A percentile compares a stretch with the other conserved stretches of the same genome.
Evolutionary conservation across 2,888 invertebrate species (phyloP).

Genomic region (Cantharis nigra): DNA sequence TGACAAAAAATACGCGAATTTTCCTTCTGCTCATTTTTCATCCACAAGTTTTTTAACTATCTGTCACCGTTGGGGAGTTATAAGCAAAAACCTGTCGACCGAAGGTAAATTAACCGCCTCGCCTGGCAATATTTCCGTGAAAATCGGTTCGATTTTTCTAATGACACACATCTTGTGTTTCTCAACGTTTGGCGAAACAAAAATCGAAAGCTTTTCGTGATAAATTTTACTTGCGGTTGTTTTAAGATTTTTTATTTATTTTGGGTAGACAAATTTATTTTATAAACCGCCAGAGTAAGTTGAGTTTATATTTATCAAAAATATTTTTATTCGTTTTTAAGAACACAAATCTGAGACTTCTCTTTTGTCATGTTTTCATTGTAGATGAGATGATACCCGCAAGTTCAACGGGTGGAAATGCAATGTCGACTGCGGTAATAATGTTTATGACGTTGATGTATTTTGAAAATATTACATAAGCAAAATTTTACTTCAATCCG

Average conservation of each 20-base stretch:
- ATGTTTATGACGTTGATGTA: slow-evolving; percentile 10
- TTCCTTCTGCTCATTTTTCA: background rate
- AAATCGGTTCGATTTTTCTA: background rate
- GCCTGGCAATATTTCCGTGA: background rate
- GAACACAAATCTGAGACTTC: background rate
- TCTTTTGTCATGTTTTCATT: slow-evolving; percentile 6
- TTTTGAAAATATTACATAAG: background rate
- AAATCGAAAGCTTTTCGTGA: background rate
- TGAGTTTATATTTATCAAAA: background rate
- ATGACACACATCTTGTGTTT: background rate
- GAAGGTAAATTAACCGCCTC: background rate
- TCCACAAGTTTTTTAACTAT: background rate
- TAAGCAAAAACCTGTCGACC: background rate
- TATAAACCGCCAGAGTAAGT: background rate
- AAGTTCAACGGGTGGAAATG: slow-evolving; percentile 10
- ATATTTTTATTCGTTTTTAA: background rate
- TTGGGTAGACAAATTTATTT: background rate
- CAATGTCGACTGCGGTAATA: slow-evolving; percentile 4
- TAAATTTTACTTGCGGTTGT: background rate
- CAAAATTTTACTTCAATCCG: background rate
- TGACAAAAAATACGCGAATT: background rate
- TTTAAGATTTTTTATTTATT: background rate
- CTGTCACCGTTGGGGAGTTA: background rate
- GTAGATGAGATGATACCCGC: slow-evolving; percentile 3
- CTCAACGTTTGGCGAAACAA: background rate